Evolutionary conservation across 2,113 vertebrate species (phyloP).

Genomic region (Fulica atra): DNA sequence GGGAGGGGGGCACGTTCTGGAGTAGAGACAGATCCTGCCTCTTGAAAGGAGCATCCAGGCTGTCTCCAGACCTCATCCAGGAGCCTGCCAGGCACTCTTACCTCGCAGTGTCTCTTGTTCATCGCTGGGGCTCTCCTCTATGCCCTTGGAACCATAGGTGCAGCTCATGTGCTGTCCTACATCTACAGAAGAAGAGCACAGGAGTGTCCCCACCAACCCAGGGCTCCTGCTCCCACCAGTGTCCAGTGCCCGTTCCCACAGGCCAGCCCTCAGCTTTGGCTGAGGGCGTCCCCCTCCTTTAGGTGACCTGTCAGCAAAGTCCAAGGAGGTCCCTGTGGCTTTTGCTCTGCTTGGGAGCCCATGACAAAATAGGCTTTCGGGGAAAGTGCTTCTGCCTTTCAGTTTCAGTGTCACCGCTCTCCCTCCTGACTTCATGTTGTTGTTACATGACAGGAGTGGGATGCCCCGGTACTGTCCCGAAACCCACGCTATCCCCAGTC

Average conservation of each 20-base stretch:
- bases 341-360: neutral
- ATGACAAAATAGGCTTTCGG: neutral
- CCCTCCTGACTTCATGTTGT: neutral
- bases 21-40: neutral
- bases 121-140: neutral
- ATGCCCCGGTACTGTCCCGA: accelerated
- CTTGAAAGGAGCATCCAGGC: neutral
- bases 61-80: neutral
- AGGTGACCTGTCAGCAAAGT: neutral
- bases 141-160: neutral
- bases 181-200: neutral
- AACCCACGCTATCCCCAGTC: neutral
- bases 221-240: neutral
- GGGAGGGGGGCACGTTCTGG: accelerated
- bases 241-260: neutral
- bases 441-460: neutral
- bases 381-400: neutral
- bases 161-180: neutral
- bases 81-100: neutral
- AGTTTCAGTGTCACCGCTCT: accelerated
- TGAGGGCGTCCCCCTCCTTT: accelerated
- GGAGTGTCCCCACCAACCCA: accelerated
- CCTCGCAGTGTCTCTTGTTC: neutral
- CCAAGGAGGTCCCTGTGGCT: accelerated
- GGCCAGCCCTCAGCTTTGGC: neutral